These are phyloP conservation scores for Tiliacea aurago DNA, from an alignment of 2,888 invertebrate species.

Conservation along the genomic window DNA sequence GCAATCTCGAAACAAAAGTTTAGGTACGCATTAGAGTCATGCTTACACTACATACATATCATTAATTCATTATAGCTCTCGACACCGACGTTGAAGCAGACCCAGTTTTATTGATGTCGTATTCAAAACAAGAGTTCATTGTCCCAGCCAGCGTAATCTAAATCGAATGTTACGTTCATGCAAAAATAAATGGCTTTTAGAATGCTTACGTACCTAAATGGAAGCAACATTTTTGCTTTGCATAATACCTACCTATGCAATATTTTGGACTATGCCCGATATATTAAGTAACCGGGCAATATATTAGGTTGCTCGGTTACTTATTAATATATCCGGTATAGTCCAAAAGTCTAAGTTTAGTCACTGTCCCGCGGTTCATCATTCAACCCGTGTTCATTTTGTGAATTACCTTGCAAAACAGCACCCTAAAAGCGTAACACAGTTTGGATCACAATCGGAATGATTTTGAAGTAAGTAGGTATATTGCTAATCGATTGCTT, in stretches of 20 bases:
- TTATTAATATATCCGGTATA: too few relatives aligned
- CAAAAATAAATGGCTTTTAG: conserved; percentile 30
- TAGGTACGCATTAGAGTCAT: conserved; percentile 12
- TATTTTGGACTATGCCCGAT: too few relatives aligned
- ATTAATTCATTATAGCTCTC: conserved; percentile 17
- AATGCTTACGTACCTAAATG: conserved; percentile 5
- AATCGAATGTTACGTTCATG: conserved; percentile 35
- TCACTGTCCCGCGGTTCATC: too few relatives aligned
- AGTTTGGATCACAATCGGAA: too few relatives aligned
- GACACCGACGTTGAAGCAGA: conserved; percentile 29
- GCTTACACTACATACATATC: conserved; percentile 29
- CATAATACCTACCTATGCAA: too few relatives aligned
- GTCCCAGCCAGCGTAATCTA: conserved; percentile 44
- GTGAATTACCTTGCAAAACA: too few relatives aligned
- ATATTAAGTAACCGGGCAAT: too few relatives aligned
- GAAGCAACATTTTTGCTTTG: conserved; percentile 11
- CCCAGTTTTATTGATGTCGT: conserved; percentile 49
- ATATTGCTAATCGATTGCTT: too few relatives aligned
- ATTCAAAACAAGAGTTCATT: conserved; percentile 58
- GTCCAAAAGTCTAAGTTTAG: too few relatives aligned
- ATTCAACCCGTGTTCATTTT: too few relatives aligned
- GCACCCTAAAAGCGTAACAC: too few relatives aligned
- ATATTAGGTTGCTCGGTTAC: conserved; percentile 3
- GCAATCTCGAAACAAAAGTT: conserved; percentile 50
- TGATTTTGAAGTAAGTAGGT: too few relatives aligned